phyloP scores from a whole-genome alignment of 2,113 vertebrate species.

The Saccopteryx bilineata region DNA sequence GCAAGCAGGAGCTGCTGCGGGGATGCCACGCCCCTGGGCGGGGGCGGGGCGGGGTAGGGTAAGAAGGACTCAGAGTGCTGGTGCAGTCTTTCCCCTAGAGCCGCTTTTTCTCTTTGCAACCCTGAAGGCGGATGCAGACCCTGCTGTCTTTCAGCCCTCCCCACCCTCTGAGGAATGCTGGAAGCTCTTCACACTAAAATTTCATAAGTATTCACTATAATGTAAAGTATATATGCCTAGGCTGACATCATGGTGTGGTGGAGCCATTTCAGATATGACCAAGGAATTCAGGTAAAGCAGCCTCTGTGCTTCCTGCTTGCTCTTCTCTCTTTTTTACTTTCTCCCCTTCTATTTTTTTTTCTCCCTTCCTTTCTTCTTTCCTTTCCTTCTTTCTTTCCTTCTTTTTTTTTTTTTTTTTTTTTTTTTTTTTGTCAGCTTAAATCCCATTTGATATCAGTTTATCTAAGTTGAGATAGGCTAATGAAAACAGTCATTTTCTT shows the following conservation, averaged over 20 bases:
- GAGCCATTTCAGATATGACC: neutral
- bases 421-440: neutral
- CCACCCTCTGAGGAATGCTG: neutral
- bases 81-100: neutral
- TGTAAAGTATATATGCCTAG: neutral
- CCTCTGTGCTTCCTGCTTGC: neutral
- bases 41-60: fast-evolving
- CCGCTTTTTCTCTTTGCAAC: too few relatives aligned
- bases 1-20: neutral
- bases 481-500: neutral
- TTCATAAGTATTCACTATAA: neutral
- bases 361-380: neutral
- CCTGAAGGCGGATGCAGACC: fast-evolving
- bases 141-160: neutral
- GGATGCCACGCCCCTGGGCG: neutral
- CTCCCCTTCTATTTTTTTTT: neutral
- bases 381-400: neutral
- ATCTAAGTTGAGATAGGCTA: neutral
- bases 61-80: fast-evolving
- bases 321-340: neutral
- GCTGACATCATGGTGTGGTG: neutral
- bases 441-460: neutral
- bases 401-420: neutral
- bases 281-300: neutral
- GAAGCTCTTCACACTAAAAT: neutral